Conservation (phyloP, 2,888 invertebrate species). For the Drosophila conformis region DNA sequence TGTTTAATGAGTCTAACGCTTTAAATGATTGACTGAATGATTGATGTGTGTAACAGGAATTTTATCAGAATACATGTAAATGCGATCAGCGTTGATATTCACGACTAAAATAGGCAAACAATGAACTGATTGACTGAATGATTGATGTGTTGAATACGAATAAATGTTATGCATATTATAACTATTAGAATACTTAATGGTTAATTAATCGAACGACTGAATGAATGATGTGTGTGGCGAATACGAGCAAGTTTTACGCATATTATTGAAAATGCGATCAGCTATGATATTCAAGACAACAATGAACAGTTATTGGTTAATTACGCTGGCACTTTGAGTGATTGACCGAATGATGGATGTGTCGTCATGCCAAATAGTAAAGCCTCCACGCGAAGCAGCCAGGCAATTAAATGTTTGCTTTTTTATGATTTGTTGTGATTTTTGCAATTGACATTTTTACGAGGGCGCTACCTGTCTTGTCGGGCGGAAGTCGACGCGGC, state of each 20-base stretch:
- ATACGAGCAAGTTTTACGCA: not conserved
- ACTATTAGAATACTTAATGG: not conserved
- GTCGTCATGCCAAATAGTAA: constrained; percentile 23
- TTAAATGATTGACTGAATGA: constrained; percentile 22
- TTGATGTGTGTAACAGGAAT: not conserved
- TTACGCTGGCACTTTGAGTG: constrained; percentile 19
- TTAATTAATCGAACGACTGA: not conserved
- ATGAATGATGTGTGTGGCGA: not conserved
- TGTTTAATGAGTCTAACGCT: not conserved
- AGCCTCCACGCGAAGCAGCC: constrained; percentile 17
- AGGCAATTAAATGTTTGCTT: constrained; percentile 53
- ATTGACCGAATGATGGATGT: constrained; percentile 45
- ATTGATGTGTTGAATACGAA: not conserved
- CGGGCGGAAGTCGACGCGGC: constrained; percentile 19
- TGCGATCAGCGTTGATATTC: not conserved
- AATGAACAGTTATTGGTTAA: not conserved
- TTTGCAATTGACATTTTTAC: constrained; percentile 69
- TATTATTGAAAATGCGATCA: not conserved
- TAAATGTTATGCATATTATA: not conserved
- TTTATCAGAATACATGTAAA: not conserved
- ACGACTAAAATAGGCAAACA: not conserved
- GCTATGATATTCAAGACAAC: not conserved
- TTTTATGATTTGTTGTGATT: constrained; percentile 75
- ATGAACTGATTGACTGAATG: constrained; percentile 12
- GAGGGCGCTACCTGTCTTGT: constrained; percentile 55